Percentiles rank a stretch among this genome's conserved stretches.
Conservation (phyloP, 2,888 invertebrate species). For the Hydrotaea cyrtoneurina region DNA sequence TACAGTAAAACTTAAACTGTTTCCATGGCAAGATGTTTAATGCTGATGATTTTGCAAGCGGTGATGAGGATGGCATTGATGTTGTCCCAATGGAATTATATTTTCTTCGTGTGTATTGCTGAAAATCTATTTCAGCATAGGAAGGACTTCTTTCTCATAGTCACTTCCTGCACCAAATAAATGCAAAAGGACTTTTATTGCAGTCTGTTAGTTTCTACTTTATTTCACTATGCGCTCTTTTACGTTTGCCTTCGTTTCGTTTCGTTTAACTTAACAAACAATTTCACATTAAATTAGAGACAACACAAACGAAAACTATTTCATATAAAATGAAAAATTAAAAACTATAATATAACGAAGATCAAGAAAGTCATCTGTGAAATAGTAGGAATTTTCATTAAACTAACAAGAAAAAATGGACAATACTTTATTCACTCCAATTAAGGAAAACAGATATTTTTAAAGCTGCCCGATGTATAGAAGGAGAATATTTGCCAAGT, state of each 20-base stretch:
- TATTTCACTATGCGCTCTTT: background rate
- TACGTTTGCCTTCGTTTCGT: background rate
- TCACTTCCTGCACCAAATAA: background rate
- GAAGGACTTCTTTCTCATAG: background rate
- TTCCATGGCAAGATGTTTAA: background rate
- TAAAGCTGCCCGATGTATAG: no score
- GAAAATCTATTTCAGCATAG: background rate
- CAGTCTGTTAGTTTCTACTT: background rate
- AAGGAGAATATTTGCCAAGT: no score
- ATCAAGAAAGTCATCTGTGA: no score
- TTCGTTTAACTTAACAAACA: background rate
- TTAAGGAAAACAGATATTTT: no score
- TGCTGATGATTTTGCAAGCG: background rate
- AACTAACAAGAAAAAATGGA: no score
- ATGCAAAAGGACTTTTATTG: background rate
- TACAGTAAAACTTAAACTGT: background rate
- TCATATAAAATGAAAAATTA: background rate
- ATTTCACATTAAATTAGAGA: background rate
- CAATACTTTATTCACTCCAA: no score
- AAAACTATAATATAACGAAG: no score
- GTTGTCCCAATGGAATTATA: background rate
- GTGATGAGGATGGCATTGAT: background rate
- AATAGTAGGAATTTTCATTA: no score
- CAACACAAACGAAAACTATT: background rate
- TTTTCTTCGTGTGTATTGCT: background rate